Conservation (phyloP, 2,888 invertebrate genomes). For the Rhyacophila evoluta region DNA sequence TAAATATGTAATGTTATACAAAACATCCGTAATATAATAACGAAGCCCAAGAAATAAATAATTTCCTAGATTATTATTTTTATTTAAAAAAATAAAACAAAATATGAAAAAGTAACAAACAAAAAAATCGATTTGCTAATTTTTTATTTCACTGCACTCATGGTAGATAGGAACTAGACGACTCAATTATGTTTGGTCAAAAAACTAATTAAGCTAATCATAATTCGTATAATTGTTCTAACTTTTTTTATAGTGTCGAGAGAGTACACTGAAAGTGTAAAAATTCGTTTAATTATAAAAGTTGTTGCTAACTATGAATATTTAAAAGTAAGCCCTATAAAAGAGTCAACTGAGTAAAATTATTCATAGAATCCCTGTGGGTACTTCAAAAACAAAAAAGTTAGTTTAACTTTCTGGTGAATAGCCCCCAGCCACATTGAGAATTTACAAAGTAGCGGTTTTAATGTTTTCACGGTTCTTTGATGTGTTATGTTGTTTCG, state of each 20-base stretch:
- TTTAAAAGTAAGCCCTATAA: not conserved
- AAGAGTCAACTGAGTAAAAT: not conserved
- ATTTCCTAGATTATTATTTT: no score
- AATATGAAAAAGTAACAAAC: no score
- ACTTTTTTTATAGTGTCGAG: not conserved
- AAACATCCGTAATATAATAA: no score
- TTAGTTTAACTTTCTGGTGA: not conserved
- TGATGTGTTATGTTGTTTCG: not conserved
- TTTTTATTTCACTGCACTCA: no score
- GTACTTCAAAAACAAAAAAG: not conserved
- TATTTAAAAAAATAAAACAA: no score
- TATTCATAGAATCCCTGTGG: not conserved
- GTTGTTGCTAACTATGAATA: not conserved
- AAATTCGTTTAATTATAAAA: not conserved
- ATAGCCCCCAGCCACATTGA: not conserved
- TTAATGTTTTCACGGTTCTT: not conserved
- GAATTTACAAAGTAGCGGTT: not conserved
- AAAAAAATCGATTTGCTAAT: no score
- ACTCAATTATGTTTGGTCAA: no score
- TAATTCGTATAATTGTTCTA: no score
- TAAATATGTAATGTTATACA: no score
- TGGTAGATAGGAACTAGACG: no score
- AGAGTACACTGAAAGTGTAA: not conserved
- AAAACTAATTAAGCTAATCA: no score
- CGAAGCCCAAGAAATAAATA: no score